Evolutionary conservation across 1,140 invertebrate genomes (phyloP).

Genomic region (Diachasma alloeum): DNA sequence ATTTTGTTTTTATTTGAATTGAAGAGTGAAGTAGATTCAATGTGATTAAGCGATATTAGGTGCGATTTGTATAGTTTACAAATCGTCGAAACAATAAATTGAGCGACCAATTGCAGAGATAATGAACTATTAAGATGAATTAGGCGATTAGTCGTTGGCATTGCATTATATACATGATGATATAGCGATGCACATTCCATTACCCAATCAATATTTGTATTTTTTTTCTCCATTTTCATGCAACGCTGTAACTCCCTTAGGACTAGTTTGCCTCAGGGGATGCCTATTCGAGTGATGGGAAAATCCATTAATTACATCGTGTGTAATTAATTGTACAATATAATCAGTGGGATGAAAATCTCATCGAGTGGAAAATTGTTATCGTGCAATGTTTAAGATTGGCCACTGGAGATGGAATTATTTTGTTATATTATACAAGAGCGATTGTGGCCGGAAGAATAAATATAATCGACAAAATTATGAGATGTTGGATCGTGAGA

Average conservation of each 20-base stretch:
- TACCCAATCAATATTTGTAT: not conserved
- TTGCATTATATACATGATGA: not conserved
- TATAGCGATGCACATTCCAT: not conserved
- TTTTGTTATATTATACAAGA: constrained; percentile 6
- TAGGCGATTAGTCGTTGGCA: not conserved
- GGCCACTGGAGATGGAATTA: not conserved
- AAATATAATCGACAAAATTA: not conserved
- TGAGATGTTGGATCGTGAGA: not conserved
- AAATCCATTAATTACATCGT: not conserved
- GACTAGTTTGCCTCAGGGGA: not conserved
- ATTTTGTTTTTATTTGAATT: not conserved
- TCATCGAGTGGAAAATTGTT: not conserved
- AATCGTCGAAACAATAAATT: not conserved
- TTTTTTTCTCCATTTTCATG: not conserved
- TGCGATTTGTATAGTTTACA: not conserved
- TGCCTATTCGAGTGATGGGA: not conserved
- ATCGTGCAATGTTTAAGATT: not conserved
- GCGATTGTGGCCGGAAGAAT: not conserved
- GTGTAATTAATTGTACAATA: constrained; percentile 16
- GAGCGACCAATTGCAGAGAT: not conserved
- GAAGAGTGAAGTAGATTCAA: not conserved
- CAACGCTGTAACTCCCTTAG: not conserved
- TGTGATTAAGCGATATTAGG: not conserved
- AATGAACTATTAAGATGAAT: not conserved
- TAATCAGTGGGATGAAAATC: not conserved